phyloP scores from a whole-genome alignment of 2,888 invertebrate genomes.

The Caradrina kadenii region DNA sequence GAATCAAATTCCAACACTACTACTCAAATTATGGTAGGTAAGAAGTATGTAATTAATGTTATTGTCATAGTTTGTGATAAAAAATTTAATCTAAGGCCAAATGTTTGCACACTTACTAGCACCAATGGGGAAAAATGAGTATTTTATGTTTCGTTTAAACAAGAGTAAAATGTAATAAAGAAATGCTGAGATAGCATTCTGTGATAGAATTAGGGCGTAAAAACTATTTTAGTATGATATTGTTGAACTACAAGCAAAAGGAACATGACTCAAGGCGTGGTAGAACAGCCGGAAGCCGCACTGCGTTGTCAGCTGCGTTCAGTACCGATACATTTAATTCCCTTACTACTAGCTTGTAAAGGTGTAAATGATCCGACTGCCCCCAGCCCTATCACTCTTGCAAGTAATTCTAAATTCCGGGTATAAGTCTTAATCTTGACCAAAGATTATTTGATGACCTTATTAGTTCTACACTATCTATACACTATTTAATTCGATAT shows the following conservation, averaged over 20 bases:
- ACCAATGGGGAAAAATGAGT: slow-evolving; percentile 2
- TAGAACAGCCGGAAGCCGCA: neutral
- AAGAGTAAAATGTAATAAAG: slow-evolving; percentile 5
- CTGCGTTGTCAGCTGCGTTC: neutral
- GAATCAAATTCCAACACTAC: slow-evolving; percentile 51
- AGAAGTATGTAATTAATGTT: slow-evolving; percentile 26
- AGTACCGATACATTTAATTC: slow-evolving; percentile 5
- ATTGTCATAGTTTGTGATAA: slow-evolving; percentile 25
- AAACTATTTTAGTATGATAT: neutral
- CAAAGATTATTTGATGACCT: slow-evolving; percentile 36
- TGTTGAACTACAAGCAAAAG: neutral
- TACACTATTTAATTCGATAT: slow-evolving; percentile 9
- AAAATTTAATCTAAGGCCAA: slow-evolving; percentile 19
- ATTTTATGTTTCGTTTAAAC: neutral
- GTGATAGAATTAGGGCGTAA: neutral
- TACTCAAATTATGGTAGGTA: slow-evolving; percentile 29
- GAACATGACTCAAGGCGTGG: neutral
- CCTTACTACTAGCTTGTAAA: neutral
- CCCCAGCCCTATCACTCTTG: slow-evolving; percentile 19
- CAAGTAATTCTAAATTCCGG: slow-evolving; percentile 26
- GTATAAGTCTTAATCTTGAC: slow-evolving; percentile 1
- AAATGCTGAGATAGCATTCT: neutral
- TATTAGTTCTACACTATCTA: slow-evolving; percentile 15
- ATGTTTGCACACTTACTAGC: slow-evolving; percentile 28
- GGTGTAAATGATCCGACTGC: neutral